Evolutionary conservation across 2,888 invertebrate species (phyloP), one percentile per base, ranked within the genome.

Genomic region (Hydrotaea diabolus): DNA sequence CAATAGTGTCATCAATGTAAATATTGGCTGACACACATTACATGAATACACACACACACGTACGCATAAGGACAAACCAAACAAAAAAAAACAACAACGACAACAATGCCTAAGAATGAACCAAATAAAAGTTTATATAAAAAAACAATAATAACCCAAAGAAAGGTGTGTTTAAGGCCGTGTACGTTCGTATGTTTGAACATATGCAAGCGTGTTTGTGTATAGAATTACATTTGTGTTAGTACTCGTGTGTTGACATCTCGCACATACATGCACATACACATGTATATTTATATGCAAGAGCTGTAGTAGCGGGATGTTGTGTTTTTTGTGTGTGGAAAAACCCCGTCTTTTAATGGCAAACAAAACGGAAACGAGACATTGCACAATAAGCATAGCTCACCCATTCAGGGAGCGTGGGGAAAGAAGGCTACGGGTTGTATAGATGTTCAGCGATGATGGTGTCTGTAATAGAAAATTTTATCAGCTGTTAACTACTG

Each of bases 1-100:
- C 73, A 74, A 55, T 80, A 80, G 43, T 80, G 79, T 74, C 79
- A 74, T 74, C 79, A 74, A 80, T 80, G 66, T 80, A 43, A 80
- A 80, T 59, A 69, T 75, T 69, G 66, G 57, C 69, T 69, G 57
- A 75, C 74, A 69, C 57, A 80, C 69, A 69, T 59, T 49, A 74
- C 43, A 75, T 57, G 59, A 23, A 69, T 36, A 71, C 17, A 66
- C 53, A 26, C 19, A 9, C 66, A 69, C 4, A 74, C 49, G 13
- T 11, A 26, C 8, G 11, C 1, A 11, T 1, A 21, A 19, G 55
- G 23, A 15, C 23, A 23, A n/a, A n/a, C n/a, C n/a, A n/a, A n/a
- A 23, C 13, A 26, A 59, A 23, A 59, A 2, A 3, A 21, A 59
- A 59, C 26, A 59, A 59, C 23, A 49, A 49, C 49, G 2, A 43